Evolutionary conservation across 2,888 invertebrate species (phyloP).

Genomic region (Punctoribates punctum): DNA sequence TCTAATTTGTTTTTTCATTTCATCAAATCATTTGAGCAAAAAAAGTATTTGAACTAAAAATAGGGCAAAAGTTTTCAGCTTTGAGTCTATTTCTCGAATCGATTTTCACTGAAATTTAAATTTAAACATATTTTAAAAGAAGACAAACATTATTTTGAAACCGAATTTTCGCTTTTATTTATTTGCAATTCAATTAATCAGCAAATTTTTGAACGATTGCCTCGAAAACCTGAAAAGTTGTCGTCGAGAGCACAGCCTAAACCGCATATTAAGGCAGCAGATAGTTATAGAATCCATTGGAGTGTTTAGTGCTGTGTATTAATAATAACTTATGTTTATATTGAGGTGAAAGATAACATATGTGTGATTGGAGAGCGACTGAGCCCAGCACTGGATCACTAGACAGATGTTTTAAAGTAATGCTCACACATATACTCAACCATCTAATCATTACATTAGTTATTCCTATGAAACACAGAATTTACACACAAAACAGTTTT

Average conservation of each 20-base stretch:
- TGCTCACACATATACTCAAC: neutral
- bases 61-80: too few relatives aligned
- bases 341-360: slow-evolving; percentile 35
- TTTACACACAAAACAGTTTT: neutral
- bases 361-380: slow-evolving; percentile 20
- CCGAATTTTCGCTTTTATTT: neutral
- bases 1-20: too few relatives aligned
- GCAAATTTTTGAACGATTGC: slow-evolving; percentile 17
- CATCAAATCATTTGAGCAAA: too few relatives aligned
- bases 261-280: neutral
- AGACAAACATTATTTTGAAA: neutral
- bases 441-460: slow-evolving; percentile 23
- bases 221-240: neutral
- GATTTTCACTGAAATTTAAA: neutral
- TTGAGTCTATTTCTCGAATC: too few relatives aligned
- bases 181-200: slow-evolving; percentile 2
- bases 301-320: slow-evolving; percentile 16
- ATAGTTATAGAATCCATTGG: neutral
- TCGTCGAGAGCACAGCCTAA: too few relatives aligned
- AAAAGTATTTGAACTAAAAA: too few relatives aligned
- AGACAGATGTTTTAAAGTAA: slow-evolving; percentile 24
- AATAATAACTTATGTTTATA: slow-evolving; percentile 31
- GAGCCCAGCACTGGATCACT: neutral
- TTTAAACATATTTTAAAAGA: neutral
- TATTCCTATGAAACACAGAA: neutral